These are phyloP conservation scores for Rhabdophis nuchalis DNA, from an alignment of 2,797 vertebrate genomes.

Conservation along the genomic window DNA sequence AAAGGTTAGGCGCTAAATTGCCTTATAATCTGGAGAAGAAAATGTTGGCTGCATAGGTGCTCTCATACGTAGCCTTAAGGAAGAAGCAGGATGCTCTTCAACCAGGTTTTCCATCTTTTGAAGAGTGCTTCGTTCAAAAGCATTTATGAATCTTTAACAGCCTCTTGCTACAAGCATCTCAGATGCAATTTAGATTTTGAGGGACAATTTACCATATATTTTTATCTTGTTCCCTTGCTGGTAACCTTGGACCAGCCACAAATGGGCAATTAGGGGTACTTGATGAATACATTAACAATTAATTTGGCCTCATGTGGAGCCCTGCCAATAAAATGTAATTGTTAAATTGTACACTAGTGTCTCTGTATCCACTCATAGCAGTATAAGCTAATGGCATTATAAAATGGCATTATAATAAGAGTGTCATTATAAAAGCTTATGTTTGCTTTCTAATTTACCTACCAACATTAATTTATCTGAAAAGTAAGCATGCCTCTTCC, in stretches of 20 bases:
- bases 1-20: constrained; percentile 64
- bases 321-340: background rate
- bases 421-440: background rate
- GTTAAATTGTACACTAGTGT: background rate
- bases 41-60: background rate
- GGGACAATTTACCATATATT: background rate
- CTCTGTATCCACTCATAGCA: background rate
- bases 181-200: background rate
- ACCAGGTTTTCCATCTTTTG: background rate
- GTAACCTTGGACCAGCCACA: background rate
- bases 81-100: background rate
- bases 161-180: background rate
- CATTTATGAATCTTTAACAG: background rate
- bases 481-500: background rate
- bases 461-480: background rate
- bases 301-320: background rate
- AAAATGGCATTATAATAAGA: background rate
- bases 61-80: rapidly evolving
- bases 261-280: background rate
- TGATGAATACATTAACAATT: background rate
- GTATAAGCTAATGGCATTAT: background rate
- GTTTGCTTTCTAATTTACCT: background rate
- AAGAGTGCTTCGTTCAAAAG: background rate
- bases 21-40: constrained; percentile 13
- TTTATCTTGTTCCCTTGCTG: background rate